Evolutionary conservation across 1,140 invertebrate species (phyloP), one percentile per base, ranked within the genome.

Genomic region (Meloidogyne floridensis): DNA sequence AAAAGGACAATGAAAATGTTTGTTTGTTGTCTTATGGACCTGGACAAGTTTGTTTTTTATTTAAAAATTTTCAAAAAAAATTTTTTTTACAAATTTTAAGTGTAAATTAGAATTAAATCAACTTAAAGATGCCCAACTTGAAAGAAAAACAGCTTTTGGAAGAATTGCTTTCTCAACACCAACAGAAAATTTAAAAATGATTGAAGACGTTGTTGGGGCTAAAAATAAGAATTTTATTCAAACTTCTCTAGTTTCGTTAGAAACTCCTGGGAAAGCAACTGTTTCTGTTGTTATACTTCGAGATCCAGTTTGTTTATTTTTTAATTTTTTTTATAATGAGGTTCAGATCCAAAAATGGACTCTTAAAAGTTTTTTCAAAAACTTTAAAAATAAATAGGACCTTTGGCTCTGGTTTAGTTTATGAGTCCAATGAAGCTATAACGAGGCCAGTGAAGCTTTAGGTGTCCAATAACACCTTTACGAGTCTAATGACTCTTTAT

Each of bases 221-320:
- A 92, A 92, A 11, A 93, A 93, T 11, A 92, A 93, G 78, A 95
- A 93, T 71, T 95, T 97, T 85, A 91, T 98, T 10, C 88, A 87
- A 9, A 98, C 94, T 3, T 95, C 95, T 13, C 91, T 96, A 9
- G 93, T 97, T 53, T 94, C 93, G 80, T 91, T 99, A 73, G 95
- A 96, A 87, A 99, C 97, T 0, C 96, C 96, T 0, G 97, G 95
- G 74, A 99, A 99, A 91, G 95, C 95, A 2, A 95, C 95, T 9
- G 97, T 98, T 0, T 92, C 94, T 82, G 97, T 99, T 47, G 94
- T 98, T 32, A 98, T 99, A 87, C 91, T 98, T 9, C 94, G 94
- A 51, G 97, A 98, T 92, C 96, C 96, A 2, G 93, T 94, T 91
- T 91, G 90, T 65, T 47, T 51, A 51, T 20, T 43, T 76, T 87